Percentiles rank a stretch among this genome's conserved stretches.
phyloP scores from a whole-genome alignment of 1,140 invertebrate genomes.

The Drosophila virilis region DNA sequence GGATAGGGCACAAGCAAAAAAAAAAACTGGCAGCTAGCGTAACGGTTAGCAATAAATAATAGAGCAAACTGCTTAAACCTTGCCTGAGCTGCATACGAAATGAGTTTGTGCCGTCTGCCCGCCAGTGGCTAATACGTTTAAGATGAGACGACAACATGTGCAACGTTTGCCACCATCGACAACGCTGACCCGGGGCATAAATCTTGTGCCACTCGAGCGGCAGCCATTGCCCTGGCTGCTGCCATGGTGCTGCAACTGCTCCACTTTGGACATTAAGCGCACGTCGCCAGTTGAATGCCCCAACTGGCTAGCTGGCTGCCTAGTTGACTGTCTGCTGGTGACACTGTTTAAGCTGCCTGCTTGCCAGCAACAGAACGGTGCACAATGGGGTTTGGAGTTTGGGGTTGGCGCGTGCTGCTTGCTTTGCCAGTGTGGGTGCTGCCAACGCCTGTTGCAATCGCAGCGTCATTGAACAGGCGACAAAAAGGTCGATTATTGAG shows the following conservation, averaged over 20 bases:
- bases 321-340: conserved; percentile 33
- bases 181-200: conserved; percentile 69
- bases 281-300: conserved; percentile 52
- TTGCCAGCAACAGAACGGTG: conserved; percentile 1
- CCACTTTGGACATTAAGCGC: conserved; percentile 64
- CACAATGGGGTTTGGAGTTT: neutral
- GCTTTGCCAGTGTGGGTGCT: conserved; percentile 14
- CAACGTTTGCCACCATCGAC: conserved; percentile 69
- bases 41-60: conserved; percentile 78
- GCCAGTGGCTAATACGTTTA: conserved; percentile 76
- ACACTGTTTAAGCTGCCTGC: conserved; percentile 31
- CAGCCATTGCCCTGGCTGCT: conserved; percentile 57
- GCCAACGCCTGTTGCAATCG: conserved; percentile 53
- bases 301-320: conserved; percentile 23
- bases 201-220: conserved; percentile 72
- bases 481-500: conserved; percentile 45
- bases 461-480: conserved; percentile 72
- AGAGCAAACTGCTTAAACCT: conserved; percentile 78
- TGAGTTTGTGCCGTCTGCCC: conserved; percentile 42
- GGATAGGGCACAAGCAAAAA: neutral
- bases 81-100: conserved; percentile 76
- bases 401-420: conserved; percentile 21
- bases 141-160: conserved; percentile 82
- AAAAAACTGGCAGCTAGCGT: conserved; percentile 51
- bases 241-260: conserved; percentile 23